Base-by-base conservation (phyloP, 2,113 vertebrate species). In the Myotis yumanensis region DNA sequence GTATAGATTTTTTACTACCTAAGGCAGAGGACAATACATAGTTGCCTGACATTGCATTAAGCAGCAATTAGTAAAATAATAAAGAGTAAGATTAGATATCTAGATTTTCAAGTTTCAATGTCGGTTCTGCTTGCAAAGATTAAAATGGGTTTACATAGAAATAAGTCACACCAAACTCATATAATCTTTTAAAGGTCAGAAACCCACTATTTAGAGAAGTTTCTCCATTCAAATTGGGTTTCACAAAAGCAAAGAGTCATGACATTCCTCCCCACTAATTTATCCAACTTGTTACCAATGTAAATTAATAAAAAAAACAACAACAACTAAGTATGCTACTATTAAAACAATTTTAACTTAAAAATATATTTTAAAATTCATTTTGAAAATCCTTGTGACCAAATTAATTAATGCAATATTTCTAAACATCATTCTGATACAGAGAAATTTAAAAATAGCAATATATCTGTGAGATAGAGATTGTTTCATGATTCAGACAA, bases 61-160 rank as follows among this genome's bases (percentile, higher is more conserved):
- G 32, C 30, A 94, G 28, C 35, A 95, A 85, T 95, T 93, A 92
- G 46, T 71, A 96, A 94, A 62, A 76, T 86, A 87, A 91, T 73
- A 90, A 22, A 40, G 20, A 57, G 4, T 76, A 81, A 89, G 66
- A 89, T 91, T 93, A 93, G 89, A 91, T 89, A 69, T 2, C 16
- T 85, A 68, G 28, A 62, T 71, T 93, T 95, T 91, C 64, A 93
- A 64, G 12, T 89, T n/a, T 96, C 16, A 64, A n/a, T 32, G 32
- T 95, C 84, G 52, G 22, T 73, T 77, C 11, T 81, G 25, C 18
- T 3, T 9, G 15, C 18, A 82, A 37, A 90, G 89, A 91, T 85
- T 73, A 91, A 91, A 96, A 93, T 69, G n/a, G 66, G 30, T 71
- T 93, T 12, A 66, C 25, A 93, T 1, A 75, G 16, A 48, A 93